Conservation (phyloP, 1,140 invertebrate species). For the Kradibia gibbosae region DNA sequence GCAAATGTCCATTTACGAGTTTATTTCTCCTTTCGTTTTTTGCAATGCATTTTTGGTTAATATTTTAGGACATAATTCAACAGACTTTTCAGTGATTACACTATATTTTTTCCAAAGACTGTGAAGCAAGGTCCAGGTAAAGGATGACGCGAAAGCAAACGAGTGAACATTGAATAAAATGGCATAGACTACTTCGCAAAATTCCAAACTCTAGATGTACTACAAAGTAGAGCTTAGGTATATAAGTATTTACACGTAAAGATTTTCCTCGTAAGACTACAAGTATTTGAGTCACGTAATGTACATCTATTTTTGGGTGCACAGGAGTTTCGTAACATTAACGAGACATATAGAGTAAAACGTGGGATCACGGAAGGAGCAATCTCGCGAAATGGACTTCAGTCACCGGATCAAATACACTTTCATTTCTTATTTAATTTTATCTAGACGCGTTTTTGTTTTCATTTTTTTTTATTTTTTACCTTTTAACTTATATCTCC, state of each 20-base stretch:
- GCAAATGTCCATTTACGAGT: too few relatives aligned
- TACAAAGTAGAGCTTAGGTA: background rate
- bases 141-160: background rate
- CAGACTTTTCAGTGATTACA: background rate
- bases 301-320: slow-evolving; percentile 56
- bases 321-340: slow-evolving; percentile 61
- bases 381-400: slow-evolving; percentile 36
- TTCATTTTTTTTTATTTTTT: slow-evolving; percentile 20
- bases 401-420: slow-evolving; percentile 42
- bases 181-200: slow-evolving; percentile 12
- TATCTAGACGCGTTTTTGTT: slow-evolving; percentile 19
- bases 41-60: background rate
- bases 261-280: slow-evolving; percentile 5
- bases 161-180: background rate
- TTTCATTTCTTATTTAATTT: slow-evolving; percentile 52
- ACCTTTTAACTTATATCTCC: too few relatives aligned
- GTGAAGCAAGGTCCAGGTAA: background rate
- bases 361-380: slow-evolving; percentile 57
- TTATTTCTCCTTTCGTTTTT: too few relatives aligned
- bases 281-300: slow-evolving; percentile 69
- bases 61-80: background rate
- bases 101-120: background rate
- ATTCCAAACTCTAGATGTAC: slow-evolving; percentile 48
- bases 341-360: slow-evolving; percentile 59
- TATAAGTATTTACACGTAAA: background rate